phyloP scores from a whole-genome alignment of 1,140 invertebrate genomes.

The Diorhabda sublineata region DNA sequence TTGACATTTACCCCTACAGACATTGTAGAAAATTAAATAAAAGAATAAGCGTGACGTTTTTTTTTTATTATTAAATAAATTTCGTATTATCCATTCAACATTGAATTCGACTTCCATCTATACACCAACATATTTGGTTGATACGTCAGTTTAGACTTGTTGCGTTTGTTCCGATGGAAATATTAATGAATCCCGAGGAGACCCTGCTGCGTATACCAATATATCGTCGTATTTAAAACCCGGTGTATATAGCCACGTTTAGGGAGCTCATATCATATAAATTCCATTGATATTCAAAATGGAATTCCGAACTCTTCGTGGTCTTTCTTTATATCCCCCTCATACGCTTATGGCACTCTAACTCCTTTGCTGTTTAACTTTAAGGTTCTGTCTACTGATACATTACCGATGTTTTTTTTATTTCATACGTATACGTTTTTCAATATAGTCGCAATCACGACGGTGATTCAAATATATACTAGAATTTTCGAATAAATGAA shows the following conservation, averaged over 20 bases:
- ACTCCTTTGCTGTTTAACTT: not conserved
- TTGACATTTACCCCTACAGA: too few relatives aligned
- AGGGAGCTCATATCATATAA: slow-evolving; percentile 2
- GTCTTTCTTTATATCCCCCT: not conserved
- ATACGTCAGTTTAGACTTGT: not conserved
- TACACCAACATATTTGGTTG: not conserved
- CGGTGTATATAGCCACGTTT: not conserved
- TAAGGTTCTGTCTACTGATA: not conserved
- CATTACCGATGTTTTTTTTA: not conserved
- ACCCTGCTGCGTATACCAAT: not conserved
- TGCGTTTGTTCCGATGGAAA: not conserved
- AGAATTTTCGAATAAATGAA: too few relatives aligned
- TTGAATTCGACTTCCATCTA: not conserved
- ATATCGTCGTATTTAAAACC: slow-evolving; percentile 2
- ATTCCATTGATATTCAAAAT: slow-evolving; percentile 3
- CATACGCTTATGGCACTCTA: not conserved
- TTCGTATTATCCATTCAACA: slow-evolving; percentile 1
- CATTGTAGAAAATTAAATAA: too few relatives aligned
- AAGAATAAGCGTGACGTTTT: too few relatives aligned
- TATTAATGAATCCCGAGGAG: not conserved
- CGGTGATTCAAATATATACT: too few relatives aligned
- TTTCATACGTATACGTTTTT: too few relatives aligned
- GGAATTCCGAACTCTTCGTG: not conserved
- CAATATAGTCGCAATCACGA: too few relatives aligned
- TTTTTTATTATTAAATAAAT: not conserved